These are phyloP conservation scores for Blastomussa wellsi DNA, from an alignment of 92 coral and sea anemone genomes.

Conservation along the genomic window DNA sequence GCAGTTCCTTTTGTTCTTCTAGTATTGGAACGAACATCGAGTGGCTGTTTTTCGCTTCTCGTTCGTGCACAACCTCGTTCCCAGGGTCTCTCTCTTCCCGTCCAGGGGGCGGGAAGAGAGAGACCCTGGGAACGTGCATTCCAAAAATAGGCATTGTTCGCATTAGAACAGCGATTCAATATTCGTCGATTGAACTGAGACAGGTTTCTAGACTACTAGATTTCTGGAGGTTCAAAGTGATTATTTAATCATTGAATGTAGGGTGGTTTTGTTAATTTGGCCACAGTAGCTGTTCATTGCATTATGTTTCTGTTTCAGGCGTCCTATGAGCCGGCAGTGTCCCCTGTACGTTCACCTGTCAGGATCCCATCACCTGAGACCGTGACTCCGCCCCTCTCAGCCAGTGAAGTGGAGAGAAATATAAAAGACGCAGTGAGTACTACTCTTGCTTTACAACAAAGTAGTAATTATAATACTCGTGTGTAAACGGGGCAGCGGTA, in stretches of 20 bases:
- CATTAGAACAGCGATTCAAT: no score
- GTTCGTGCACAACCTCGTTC: no score
- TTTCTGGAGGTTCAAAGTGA: not conserved
- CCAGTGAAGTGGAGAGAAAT: conserved; percentile 80
- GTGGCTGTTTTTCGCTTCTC: not conserved
- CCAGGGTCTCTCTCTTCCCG: no score
- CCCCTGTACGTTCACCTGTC: conserved; percentile 70
- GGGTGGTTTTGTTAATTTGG: no score
- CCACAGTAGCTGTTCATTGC: no score
- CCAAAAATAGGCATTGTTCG: no score
- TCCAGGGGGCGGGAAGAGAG: no score
- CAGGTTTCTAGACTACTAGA: not conserved
- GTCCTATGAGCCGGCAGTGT: conserved; percentile 52
- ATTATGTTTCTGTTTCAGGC: not conserved
- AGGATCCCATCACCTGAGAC: conserved; percentile 55
- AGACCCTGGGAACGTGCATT: no score
- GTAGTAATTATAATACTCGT: not conserved
- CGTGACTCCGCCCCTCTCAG: conserved; percentile 74
- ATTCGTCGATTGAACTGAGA: no score
- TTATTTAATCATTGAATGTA: no score
- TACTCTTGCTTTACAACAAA: not conserved
- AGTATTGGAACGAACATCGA: no score
- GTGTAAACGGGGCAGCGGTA: not conserved
- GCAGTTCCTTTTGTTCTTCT: not conserved
- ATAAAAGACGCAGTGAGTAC: conserved; percentile 81